Base-by-base conservation (phyloP, 2,888 invertebrate genomes). In the Drosophila kambysellisi region DNA sequence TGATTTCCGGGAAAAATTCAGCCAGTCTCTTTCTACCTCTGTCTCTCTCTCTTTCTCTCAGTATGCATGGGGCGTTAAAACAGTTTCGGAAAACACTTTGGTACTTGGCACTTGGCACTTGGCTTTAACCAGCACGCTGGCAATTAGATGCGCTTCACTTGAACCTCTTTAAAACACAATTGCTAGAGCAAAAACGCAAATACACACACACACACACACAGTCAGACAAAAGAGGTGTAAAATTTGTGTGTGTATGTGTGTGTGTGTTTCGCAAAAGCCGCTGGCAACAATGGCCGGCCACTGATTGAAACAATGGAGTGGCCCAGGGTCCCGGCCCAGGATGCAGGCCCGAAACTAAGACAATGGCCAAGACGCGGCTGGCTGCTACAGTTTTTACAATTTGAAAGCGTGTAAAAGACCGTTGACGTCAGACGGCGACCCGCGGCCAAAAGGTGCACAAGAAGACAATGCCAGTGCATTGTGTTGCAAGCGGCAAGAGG, bases 121-220 rank as follows among this genome's bases (percentile, higher is more conserved):
- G 71, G 60, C 39, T 64, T 74, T 54, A n/a, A 54, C 76, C 52
- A 79, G 87, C 84, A 78, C 81, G 77, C 73, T 81, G 88, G 83
- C 89, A 91, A 89, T 89, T 89, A 89, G 91, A 84, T 80, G 77
- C 82, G 90, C 91, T 81, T 88, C 91, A 91, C 90, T 90, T 88
- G 86, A 91, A 83, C 76, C 88, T 88, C 88, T 89, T 89, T 89
- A 89, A 89, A 86, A 89, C 82, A 91, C 91, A 88, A 91, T 90
- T 84, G 84, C 71, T 33, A 53, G 63, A 32, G 57, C 57, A 57
- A 57, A 57, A 57, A 43, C 57, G 33, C 67, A 76, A 68, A 84
- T 8, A 25, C 69, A 84, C 76, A 78, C 15, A 72, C 68, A 67
- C 73, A 76, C 56, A 65, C 58, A 46, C 56, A 57, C 57, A 41